Conservation (phyloP, 2,797 vertebrate species). For the Platalea minor region DNA sequence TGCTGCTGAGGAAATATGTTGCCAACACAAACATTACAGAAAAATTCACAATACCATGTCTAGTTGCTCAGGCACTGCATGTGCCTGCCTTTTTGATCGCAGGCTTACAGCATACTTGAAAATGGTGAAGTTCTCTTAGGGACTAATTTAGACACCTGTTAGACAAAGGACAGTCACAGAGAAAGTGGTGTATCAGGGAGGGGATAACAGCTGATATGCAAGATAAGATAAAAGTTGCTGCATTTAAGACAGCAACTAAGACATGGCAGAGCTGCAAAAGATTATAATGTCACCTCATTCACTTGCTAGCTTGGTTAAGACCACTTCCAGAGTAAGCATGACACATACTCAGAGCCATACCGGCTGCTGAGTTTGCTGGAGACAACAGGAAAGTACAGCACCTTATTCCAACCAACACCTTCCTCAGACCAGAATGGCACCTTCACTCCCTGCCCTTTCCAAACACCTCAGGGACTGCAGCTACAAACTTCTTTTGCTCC, state of each 20-base stretch:
- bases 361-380: not conserved
- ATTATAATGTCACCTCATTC: not conserved
- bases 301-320: not conserved
- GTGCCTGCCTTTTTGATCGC: not conserved
- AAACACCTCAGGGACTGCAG: not conserved
- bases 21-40: not conserved
- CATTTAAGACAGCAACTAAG: not conserved
- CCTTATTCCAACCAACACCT: not conserved
- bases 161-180: not conserved
- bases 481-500: not conserved
- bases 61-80: not conserved
- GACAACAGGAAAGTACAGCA: not conserved
- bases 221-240: not conserved
- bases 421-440: fast-evolving
- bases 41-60: not conserved
- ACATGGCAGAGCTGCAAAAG: not conserved
- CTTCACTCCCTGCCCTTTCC: not conserved
- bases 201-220: fast-evolving
- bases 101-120: fast-evolving
- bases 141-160: not conserved
- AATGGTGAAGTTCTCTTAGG: not conserved
- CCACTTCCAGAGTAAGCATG: not conserved
- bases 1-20: fast-evolving
- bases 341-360: fast-evolving
- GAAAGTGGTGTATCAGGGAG: fast-evolving